Conservation (phyloP, 2,888 invertebrate species). For the Drepana falcataria region DNA sequence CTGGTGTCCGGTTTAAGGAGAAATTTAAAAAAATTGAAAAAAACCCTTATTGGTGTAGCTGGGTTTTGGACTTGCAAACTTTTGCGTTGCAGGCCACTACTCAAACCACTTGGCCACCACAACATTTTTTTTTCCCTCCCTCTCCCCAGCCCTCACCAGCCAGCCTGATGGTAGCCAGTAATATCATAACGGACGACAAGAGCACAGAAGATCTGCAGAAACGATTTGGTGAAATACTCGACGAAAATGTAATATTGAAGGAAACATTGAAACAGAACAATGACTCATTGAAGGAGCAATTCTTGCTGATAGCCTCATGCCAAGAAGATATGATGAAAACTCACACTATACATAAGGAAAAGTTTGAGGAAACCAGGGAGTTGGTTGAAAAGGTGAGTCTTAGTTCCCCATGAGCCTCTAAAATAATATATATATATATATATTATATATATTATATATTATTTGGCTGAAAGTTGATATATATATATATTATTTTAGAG, state of each 20-base stretch:
- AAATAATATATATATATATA: not conserved
- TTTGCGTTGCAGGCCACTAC: not conserved
- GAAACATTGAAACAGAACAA: constrained; percentile 83
- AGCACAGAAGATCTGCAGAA: constrained; percentile 69
- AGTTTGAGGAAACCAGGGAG: constrained; percentile 82
- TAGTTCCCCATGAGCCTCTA: not conserved
- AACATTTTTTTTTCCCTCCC: not conserved
- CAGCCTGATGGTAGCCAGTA: constrained; percentile 68
- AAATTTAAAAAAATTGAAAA: too few relatives aligned
- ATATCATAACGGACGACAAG: constrained; percentile 57
- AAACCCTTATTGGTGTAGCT: too few relatives aligned
- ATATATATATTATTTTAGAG: too few relatives aligned
- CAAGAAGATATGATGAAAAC: constrained; percentile 82
- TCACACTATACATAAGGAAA: constrained; percentile 80
- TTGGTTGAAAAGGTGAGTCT: constrained; percentile 71
- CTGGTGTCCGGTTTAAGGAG: too few relatives aligned
- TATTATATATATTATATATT: too few relatives aligned
- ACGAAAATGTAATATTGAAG: constrained; percentile 77
- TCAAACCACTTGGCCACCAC: not conserved
- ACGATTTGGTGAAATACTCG: constrained; percentile 71
- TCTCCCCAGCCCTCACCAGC: constrained; percentile 58
- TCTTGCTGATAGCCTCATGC: constrained; percentile 79
- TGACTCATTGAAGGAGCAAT: constrained; percentile 82
- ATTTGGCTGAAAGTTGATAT: too few relatives aligned
- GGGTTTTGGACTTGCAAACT: not conserved